Base-by-base conservation (phyloP, 92 coral and sea anemone genomes). In the Porites lobata region DNA sequence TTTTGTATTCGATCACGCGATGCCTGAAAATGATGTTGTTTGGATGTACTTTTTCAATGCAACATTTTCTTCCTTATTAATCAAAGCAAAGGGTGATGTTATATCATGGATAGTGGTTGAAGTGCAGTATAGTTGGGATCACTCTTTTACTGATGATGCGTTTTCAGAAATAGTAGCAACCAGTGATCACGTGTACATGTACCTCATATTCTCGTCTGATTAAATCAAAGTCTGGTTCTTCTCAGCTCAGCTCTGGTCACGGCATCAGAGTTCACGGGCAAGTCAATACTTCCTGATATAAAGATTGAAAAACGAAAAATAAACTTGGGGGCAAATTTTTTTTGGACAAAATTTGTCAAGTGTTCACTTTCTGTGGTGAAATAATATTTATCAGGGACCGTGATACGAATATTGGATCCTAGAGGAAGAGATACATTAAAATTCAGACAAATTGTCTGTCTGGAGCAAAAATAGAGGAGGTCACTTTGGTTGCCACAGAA, bases 151-250 rank as follows among this genome's bases (percentile, higher is more conserved):
- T 38, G 47, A 38, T 38, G 47, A 38, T 38, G 5, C 47, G 47
- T 38, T 38, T 38, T 38, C 17, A 22, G 22, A 51, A 50, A 50
- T 73, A 6, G 11, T 4, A 2, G 13, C 78, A 82, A 11, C 21
- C 89, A 7, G 63, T 76, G 9, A 53, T n/a, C 82, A 53, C 47
- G 72, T 56, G 56, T 7, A n/a, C 18, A 69, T 92, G 70, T 57
- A 94, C 99, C 98, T 98, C 99, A 82, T 94, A 98, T 80, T 98
- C 99, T 52, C 88, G 94, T 87, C 98, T 93, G 47, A 98, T 90
- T 32, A 98, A 89, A 62, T 96, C 98, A 85, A n/a, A 98, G 91
- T 85, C 99, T 90, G 51, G 99, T 95, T 66, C 96, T 86, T 76
- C 99, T 92, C 38, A 98, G 89, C 88, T 98, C 98, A 20, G 90